These are phyloP conservation scores for Spinus pinus DNA, from an alignment of 2,797 vertebrate genomes.

Conservation along the genomic window DNA sequence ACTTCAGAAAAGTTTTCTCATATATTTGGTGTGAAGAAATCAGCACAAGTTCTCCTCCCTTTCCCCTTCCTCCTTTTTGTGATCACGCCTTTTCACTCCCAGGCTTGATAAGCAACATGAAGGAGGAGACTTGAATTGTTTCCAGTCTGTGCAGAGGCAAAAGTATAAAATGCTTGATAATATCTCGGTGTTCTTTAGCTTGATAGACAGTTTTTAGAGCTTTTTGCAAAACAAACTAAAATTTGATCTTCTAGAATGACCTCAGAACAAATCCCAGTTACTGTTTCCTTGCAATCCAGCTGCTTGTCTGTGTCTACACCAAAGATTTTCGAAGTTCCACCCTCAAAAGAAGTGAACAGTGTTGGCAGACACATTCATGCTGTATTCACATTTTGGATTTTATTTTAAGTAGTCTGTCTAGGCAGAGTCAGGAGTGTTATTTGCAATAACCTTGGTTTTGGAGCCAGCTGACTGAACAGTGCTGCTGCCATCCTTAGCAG, in stretches of 20 bases:
- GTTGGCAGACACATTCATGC: slow-evolving; percentile 7
- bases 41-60: not conserved
- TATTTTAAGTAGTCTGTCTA: not conserved
- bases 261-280: not conserved
- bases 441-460: not conserved
- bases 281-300: not conserved
- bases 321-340: not conserved
- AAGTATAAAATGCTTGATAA: not conserved
- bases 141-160: not conserved
- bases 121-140: not conserved
- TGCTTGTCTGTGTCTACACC: not conserved
- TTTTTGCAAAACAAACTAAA: not conserved
- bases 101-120: not conserved
- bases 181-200: not conserved
- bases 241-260: not conserved
- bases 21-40: not conserved
- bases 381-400: not conserved
- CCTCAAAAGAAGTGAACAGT: not conserved
- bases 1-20: not conserved
- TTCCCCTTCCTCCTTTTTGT: not conserved
- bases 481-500: not conserved
- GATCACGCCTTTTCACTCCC: accelerated
- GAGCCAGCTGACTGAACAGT: not conserved
- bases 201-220: not conserved
- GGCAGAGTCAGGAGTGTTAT: not conserved